Evolutionary conservation across 2,113 vertebrate genomes (phyloP), one percentile per base, ranked within the genome.

Genomic region (Nipponia nippon): DNA sequence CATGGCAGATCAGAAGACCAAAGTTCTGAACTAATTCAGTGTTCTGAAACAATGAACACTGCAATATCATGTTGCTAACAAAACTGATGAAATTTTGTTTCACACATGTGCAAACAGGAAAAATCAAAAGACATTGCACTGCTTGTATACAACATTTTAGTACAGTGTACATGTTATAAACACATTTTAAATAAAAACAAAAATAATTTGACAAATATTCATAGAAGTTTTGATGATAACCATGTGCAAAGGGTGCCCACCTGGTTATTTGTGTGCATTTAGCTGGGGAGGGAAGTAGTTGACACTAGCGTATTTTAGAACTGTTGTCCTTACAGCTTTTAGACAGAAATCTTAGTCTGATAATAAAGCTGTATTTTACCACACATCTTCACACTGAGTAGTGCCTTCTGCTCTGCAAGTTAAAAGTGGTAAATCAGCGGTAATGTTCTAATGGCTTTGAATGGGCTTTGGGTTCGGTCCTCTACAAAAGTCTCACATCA

Each of bases 11-110:
- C 67, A 85, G 69, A 53, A 90, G 50, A 94, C 58, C 34, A 59
- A 56, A 87, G 71, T 91, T 63, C n/a, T 94, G 71, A 81, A 69
- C 81, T 93, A 88, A 94, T 92, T 95, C 77, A 91, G 50, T 47
- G 52, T 69, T 73, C 63, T 89, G 42, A 59, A 90, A 63, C 63
- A 92, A 79, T 61, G 46, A 81, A 76, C 49, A 36, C 63, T 44
- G 58, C 58, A 79, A 87, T 79, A 87, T 26, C 19, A n/a, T 49
- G 53, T 80, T 40, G 44, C 85, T 89, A 87, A 89, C 59, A 80
- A 94, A 93, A 90, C 10, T 9, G 20, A 91, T 77, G 36, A 53
- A 46, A 58, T 94, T 96, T 93, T 89, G 29, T 87, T 95, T 83
- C 77, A 83, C 27, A 30, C 5, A 9, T 16, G 8, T 30, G 26